These are phyloP conservation scores for Xenopus petersii DNA, from an alignment of 2,797 vertebrate genomes.

Conservation along the genomic window DNA sequence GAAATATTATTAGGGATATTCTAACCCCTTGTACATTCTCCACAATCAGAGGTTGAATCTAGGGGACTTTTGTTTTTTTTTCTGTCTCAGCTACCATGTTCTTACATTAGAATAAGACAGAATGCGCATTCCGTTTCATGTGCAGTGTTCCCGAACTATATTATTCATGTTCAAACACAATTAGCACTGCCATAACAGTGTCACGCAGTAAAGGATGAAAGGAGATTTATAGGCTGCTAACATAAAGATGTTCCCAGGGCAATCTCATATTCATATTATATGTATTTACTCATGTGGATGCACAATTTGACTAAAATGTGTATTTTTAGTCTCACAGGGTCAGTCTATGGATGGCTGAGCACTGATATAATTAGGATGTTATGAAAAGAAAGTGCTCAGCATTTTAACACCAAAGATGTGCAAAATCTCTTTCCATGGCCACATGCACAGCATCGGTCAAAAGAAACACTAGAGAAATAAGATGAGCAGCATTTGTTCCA, in stretches of 20 bases:
- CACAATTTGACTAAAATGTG: slow-evolving; percentile 7
- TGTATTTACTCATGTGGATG: slow-evolving; percentile 15
- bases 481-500: too few relatives aligned
- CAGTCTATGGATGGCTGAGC: slow-evolving; percentile 11
- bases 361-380: slow-evolving; percentile 9
- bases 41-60: too few relatives aligned
- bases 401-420: background rate
- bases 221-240: background rate
- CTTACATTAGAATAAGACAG: too few relatives aligned
- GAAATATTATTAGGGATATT: too few relatives aligned
- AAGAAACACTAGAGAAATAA: background rate
- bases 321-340: slow-evolving; percentile 5
- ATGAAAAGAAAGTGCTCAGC: slow-evolving; percentile 4
- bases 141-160: background rate
- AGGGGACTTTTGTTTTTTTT: too few relatives aligned
- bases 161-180: background rate
- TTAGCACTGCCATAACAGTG: slow-evolving; percentile 1
- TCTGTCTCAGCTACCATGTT: too few relatives aligned
- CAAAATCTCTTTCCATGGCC: background rate
- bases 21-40: too few relatives aligned
- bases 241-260: background rate
- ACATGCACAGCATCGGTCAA: background rate
- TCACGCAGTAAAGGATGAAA: background rate
- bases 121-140: too few relatives aligned
- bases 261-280: background rate